A percentile compares a stretch with the other conserved stretches of the same genome.
phyloP scores from a whole-genome alignment of 1,140 invertebrate species.

The Saxidomus purpurata region DNA sequence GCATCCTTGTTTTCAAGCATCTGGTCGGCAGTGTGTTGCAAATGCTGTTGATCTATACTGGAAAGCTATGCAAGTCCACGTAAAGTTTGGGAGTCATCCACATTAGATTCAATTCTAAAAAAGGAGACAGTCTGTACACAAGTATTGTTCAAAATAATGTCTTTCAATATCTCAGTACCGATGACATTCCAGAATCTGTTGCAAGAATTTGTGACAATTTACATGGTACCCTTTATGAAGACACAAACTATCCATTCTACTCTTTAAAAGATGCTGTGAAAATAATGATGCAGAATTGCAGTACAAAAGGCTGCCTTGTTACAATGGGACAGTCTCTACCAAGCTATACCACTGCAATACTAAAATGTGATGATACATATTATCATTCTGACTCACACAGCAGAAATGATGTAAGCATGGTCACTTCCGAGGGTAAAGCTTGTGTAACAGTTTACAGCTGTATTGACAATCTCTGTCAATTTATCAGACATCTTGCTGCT shows the following conservation, averaged over 20 bases:
- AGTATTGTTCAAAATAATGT: background rate
- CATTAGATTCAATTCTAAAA: too few species aligned
- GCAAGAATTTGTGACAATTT: background rate
- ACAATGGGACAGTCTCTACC: conserved; percentile 11
- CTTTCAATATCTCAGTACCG: background rate
- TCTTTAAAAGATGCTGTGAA: conserved; percentile 20
- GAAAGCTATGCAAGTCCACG: background rate
- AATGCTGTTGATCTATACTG: background rate
- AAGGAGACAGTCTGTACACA: background rate
- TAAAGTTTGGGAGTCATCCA: background rate
- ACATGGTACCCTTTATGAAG: background rate
- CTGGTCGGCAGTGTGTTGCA: background rate
- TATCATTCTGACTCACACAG: conserved; percentile 34
- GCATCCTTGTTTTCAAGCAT: background rate
- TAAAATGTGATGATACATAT: background rate
- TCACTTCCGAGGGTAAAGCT: background rate
- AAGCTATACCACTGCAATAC: background rate
- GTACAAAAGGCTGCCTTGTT: conserved; percentile 24
- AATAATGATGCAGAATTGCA: background rate
- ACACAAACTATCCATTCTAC: conserved; percentile 11
- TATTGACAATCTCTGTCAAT: background rate
- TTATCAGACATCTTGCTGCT: conserved; percentile 9
- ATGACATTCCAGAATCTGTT: background rate
- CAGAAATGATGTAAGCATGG: background rate
- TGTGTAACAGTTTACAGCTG: background rate